Evolutionary conservation across 2,888 invertebrate genomes (phyloP), one percentile per base, ranked within the genome.

Genomic region (Lapara coniferarum): DNA sequence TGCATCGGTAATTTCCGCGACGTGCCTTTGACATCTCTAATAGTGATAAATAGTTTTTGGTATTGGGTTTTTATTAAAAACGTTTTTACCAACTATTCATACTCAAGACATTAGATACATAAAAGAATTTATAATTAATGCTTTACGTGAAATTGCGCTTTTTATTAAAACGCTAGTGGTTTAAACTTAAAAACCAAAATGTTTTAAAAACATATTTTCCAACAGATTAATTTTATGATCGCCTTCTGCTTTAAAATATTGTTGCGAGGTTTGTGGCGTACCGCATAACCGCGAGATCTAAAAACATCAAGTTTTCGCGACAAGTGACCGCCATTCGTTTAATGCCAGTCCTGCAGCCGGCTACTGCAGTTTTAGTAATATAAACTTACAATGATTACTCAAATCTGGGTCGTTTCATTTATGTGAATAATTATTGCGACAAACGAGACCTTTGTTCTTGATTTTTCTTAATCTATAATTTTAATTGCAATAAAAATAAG

Each of bases 181-280:
- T 37, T 37, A 37, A 37, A 37, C 8, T 51, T 51, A 6, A 14
- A 3, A 51, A 51, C 8, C 51, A 51, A 51, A 51, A 14, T 51
- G 51, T 37, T 37, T 37, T 37, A 37, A 37, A 37, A 37, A 37
- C 6, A 37, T 6, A 37, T 37, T 37, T 37, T 5, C 37, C 4
- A 37, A 37, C 37, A 37, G 6, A 3, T 37, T 37, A 37, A 37
- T 37, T 37, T 37, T 37, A 37, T 6, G 37, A 37, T 51, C 37
- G n/a, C 44, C 44, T 59, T n/a, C 37, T 44, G 37, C n/a, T 59
- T 59, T 37, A 44, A 10, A 59, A 44, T 59, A 10, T 59, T 59
- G 59, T 59, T 59, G 46, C n/a, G 16, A 16, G 44, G n/a, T 12
- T 16, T 46, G 44, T 59, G 59, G 58, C 37, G 16, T 16, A 46